Conservation (phyloP, 2,797 vertebrate genomes). For the Sciaenops ocellatus region DNA sequence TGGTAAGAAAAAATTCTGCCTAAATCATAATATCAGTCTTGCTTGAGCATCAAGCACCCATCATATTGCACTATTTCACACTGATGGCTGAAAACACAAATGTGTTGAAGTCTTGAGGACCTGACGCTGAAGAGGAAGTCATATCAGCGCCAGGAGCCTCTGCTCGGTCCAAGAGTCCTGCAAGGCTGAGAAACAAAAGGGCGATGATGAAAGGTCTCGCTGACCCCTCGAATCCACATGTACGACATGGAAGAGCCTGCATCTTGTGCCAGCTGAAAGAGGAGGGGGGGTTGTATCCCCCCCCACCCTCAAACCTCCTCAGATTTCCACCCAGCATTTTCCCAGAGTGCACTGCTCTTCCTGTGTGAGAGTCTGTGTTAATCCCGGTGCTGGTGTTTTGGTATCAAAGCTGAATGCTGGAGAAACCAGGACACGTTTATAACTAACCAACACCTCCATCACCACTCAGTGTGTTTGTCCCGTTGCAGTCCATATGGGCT, state of each 20-base stretch:
- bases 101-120: slow-evolving; percentile 82
- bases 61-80: slow-evolving; percentile 84
- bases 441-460: slow-evolving; percentile 60
- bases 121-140: slow-evolving; percentile 75
- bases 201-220: slow-evolving; percentile 73
- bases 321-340: slow-evolving; percentile 62
- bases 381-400: slow-evolving; percentile 75
- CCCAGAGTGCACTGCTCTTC: slow-evolving; percentile 83
- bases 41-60: slow-evolving; percentile 86
- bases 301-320: neutral
- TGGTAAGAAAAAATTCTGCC: slow-evolving; percentile 79
- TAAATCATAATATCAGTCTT: slow-evolving; percentile 81
- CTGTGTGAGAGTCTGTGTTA: slow-evolving; percentile 78
- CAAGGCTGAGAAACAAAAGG: slow-evolving; percentile 83
- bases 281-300: neutral
- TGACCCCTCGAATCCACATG: slow-evolving; percentile 65
- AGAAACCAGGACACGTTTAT: slow-evolving; percentile 61
- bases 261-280: slow-evolving; percentile 69
- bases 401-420: slow-evolving; percentile 63
- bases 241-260: slow-evolving; percentile 80
- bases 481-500: slow-evolving; percentile 77
- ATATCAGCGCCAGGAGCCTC: slow-evolving; percentile 72
- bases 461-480: slow-evolving; percentile 77
- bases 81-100: slow-evolving; percentile 85
- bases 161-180: slow-evolving; percentile 76